Evolutionary conservation across 2,113 vertebrate species (phyloP).

Genomic region (Pluvianellus socialis): DNA sequence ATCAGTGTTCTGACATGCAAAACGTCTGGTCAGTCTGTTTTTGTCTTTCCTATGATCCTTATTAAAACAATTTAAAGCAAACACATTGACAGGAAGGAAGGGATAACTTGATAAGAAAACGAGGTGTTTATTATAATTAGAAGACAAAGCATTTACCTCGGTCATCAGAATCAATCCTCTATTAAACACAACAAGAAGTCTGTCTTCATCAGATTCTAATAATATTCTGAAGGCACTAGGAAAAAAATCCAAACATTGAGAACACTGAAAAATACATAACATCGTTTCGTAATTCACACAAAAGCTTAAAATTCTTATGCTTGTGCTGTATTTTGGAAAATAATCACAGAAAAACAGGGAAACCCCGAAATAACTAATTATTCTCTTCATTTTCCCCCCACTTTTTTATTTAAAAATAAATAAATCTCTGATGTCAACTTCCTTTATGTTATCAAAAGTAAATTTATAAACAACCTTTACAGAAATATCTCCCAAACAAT

Average conservation of each 20-base stretch:
- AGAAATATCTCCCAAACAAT: neutral
- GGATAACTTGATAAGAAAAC: neutral
- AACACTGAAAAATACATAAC: neutral
- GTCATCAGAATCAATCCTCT: constrained; percentile 98
- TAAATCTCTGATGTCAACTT: neutral
- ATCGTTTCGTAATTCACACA: neutral
- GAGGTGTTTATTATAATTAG: neutral
- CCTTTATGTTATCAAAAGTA: neutral
- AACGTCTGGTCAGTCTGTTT: neutral
- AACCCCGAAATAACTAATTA: neutral
- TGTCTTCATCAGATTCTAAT: constrained; percentile 96
- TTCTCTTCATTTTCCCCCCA: accelerated
- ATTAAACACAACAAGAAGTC: constrained; percentile 97
- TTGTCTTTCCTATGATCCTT: neutral
- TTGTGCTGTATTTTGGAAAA: neutral
- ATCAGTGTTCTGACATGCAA: neutral
- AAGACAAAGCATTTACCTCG: constrained; percentile 79
- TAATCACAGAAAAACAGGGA: neutral
- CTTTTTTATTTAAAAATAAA: neutral
- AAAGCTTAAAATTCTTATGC: neutral
- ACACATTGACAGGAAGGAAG: neutral
- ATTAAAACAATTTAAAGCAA: neutral
- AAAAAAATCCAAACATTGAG: constrained; percentile 19
- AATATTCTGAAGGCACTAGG: constrained; percentile 98
- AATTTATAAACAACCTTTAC: neutral